These are phyloP conservation scores for Drosophila yakuba DNA, from an alignment of 1,140 invertebrate genomes.

Conservation along the genomic window DNA sequence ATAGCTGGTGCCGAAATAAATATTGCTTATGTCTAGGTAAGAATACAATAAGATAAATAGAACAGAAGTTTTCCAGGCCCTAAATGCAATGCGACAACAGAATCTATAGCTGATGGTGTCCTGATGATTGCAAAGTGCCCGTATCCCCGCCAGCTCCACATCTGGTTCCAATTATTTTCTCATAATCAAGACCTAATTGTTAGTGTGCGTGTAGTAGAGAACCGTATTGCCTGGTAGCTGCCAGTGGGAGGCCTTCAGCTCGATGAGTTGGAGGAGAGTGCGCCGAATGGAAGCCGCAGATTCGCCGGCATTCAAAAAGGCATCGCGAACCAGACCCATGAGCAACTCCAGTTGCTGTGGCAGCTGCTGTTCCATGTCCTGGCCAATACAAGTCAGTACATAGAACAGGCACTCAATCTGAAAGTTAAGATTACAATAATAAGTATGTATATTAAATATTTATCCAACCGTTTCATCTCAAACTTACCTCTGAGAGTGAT, in stretches of 20 bases:
- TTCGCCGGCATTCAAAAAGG: conserved; percentile 90
- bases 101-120: conserved; percentile 48
- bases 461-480: too few species aligned
- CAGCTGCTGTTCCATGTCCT: conserved; percentile 92
- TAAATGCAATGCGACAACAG: conserved; percentile 77
- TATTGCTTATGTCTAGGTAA: conserved; percentile 73
- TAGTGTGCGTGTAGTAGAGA: conserved; percentile 93
- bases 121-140: conserved; percentile 61
- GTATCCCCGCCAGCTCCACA: conserved; percentile 13
- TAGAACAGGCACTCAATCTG: conserved; percentile 95
- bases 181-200: conserved; percentile 44
- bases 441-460: not conserved
- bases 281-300: conserved; percentile 89
- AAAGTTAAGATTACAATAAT: conserved; percentile 30
- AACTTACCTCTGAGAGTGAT: conserved; percentile 89
- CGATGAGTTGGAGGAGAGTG: conserved; percentile 94
- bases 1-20: conserved; percentile 64
- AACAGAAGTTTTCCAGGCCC: conserved; percentile 61
- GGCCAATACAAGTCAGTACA: conserved; percentile 93
- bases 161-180: not conserved
- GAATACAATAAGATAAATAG: conserved; percentile 70
- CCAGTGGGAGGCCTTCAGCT: conserved; percentile 94
- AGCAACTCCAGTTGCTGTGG: conserved; percentile 91
- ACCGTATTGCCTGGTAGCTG: conserved; percentile 94
- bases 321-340: conserved; percentile 92